phyloP scores from a whole-genome alignment of 1,140 invertebrate genomes.

The Cotesia vestalis region DNA sequence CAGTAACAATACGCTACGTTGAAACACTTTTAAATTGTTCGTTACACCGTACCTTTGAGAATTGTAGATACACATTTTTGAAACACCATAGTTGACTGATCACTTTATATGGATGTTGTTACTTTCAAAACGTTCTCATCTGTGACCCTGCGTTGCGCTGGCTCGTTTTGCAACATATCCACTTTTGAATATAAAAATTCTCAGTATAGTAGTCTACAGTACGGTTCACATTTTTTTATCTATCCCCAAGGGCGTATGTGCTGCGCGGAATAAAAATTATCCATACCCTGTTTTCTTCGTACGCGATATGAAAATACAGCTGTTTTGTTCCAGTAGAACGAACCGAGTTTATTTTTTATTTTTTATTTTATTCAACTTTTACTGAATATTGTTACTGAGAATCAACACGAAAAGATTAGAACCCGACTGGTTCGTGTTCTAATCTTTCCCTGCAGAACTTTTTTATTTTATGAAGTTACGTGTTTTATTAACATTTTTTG shows the following conservation, averaged over 20 bases:
- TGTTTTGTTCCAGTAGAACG: not conserved
- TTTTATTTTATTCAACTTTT: no score
- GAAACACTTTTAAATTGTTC: not conserved
- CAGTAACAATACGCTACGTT: not conserved
- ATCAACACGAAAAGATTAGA: no score
- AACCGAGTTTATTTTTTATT: not conserved
- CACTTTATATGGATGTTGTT: constrained; percentile 10
- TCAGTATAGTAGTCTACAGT: constrained; percentile 32
- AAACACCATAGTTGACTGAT: not conserved
- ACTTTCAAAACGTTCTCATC: not conserved
- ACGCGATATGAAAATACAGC: constrained; percentile 36
- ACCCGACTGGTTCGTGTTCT: no score
- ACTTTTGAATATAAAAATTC: constrained; percentile 8
- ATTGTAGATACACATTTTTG: not conserved
- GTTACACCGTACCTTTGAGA: not conserved
- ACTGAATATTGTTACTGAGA: no score
- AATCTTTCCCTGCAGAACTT: no score
- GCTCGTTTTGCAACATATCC: constrained; percentile 13
- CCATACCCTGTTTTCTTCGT: constrained; percentile 23
- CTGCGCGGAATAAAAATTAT: constrained; percentile 39
- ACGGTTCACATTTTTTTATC: not conserved
- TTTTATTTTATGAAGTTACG: no score
- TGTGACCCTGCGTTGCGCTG: not conserved
- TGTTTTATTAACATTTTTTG: no score
- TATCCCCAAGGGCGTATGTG: not conserved